Percentiles rank a stretch among this genome's conserved stretches.
Evolutionary conservation across 1,140 invertebrate species (phyloP).

Genomic region (Hylyphantes graminicola): DNA sequence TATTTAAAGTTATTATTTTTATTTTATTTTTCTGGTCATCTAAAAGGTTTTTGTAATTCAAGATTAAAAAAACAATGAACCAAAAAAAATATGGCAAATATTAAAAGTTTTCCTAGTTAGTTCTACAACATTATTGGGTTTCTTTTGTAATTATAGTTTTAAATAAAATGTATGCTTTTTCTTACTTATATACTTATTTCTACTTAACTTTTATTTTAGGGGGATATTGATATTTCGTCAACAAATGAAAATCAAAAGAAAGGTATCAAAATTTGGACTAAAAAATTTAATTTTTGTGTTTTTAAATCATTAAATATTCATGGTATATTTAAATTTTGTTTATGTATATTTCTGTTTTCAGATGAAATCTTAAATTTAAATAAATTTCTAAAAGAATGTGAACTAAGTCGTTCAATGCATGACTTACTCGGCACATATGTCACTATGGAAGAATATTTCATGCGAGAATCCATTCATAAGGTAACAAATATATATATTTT

Average conservation of each 20-base stretch:
- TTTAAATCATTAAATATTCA: not conserved
- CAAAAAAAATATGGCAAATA: no score
- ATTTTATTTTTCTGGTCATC: no score
- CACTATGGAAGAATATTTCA: constrained; percentile 93
- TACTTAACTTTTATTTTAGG: constrained; percentile 69
- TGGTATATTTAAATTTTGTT: not conserved
- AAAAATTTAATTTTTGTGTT: not conserved
- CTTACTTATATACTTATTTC: no score
- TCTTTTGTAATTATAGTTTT: no score
- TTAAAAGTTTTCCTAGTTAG: no score
- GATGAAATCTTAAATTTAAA: constrained; percentile 75
- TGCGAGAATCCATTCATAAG: constrained; percentile 95
- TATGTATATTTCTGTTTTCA: constrained; percentile 60
- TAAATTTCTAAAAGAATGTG: constrained; percentile 78
- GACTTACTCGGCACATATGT: constrained; percentile 92
- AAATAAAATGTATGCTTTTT: no score
- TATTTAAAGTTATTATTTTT: no score
- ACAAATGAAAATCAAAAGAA: constrained; percentile 72
- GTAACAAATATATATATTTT: constrained; percentile 61
- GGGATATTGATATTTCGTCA: constrained; percentile 77
- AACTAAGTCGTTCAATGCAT: constrained; percentile 86
- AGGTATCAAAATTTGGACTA: constrained; percentile 43
- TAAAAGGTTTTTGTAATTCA: no score
- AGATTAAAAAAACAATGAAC: no score
- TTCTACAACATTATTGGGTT: no score